Evolutionary conservation across 2,797 vertebrate species (phyloP).

Genomic region (Molossus molossus): DNA sequence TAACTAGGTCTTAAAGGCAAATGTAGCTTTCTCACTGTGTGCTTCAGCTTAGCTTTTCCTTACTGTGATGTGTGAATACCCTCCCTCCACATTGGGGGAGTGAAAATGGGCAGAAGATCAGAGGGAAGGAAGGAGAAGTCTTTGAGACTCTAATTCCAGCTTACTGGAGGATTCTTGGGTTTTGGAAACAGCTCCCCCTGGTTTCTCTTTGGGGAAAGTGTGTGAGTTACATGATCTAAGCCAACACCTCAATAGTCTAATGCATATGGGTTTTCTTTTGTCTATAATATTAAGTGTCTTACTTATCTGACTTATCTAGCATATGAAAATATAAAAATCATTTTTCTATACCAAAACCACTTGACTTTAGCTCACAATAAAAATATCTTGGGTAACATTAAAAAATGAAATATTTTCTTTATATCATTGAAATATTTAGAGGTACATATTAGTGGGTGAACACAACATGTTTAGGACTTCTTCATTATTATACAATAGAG

Average conservation of each 20-base stretch:
- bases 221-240: not conserved
- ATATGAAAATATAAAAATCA: not conserved
- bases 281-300: not conserved
- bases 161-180: not conserved
- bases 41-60: not conserved
- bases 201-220: not conserved
- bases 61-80: not conserved
- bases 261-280: not conserved
- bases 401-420: not conserved
- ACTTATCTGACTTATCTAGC: not conserved
- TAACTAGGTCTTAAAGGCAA: not conserved
- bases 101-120: not conserved
- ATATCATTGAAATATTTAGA: not conserved
- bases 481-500: not conserved
- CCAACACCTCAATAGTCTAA: not conserved
- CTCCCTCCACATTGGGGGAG: fast-evolving
- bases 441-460: not conserved
- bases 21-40: not conserved
- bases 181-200: not conserved
- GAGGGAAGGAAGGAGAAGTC: not conserved
- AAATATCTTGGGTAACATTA: not conserved
- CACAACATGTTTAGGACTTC: not conserved
- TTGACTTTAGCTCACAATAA: not conserved
- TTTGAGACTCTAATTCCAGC: not conserved
- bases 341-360: not conserved